Conservation (phyloP, 2,797 vertebrate species). For the Phrynocephalus guinanensis region DNA sequence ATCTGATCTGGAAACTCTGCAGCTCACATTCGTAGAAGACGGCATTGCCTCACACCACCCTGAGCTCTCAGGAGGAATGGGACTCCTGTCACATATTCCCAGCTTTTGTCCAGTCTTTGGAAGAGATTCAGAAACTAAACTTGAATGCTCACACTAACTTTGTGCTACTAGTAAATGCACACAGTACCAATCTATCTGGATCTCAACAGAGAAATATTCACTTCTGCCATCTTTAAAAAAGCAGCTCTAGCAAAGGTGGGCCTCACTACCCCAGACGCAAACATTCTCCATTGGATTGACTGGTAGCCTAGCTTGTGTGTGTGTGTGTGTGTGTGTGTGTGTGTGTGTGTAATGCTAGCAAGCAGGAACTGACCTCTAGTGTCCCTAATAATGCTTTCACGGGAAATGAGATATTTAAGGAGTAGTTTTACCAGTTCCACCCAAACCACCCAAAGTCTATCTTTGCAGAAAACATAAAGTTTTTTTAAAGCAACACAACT, state of each 20-base stretch:
- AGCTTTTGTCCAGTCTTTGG: not conserved
- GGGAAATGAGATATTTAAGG: too few relatives aligned
- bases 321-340: too few relatives aligned
- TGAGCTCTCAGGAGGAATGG: not conserved
- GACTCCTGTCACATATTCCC: too few relatives aligned
- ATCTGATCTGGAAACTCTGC: not conserved
- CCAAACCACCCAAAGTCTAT: not conserved
- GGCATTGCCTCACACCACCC: not conserved
- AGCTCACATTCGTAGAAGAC: not conserved
- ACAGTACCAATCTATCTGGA: not conserved
- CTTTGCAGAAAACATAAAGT: not conserved
- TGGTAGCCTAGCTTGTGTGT: too few relatives aligned
- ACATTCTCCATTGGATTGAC: not conserved
- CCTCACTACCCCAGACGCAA: not conserved
- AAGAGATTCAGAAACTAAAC: not conserved
- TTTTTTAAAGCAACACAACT: not conserved
- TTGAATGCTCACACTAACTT: too few relatives aligned
- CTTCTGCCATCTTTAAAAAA: not conserved
- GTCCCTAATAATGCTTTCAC: too few relatives aligned
- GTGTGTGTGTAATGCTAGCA: too few relatives aligned
- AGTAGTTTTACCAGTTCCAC: too few relatives aligned
- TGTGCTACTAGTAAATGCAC: not conserved
- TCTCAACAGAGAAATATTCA: not conserved
- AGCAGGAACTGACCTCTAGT: too few relatives aligned
- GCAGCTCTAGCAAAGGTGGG: not conserved